These are phyloP conservation scores for Odontomachus brunneus DNA, from an alignment of 1,140 invertebrate species.

Conservation along the genomic window DNA sequence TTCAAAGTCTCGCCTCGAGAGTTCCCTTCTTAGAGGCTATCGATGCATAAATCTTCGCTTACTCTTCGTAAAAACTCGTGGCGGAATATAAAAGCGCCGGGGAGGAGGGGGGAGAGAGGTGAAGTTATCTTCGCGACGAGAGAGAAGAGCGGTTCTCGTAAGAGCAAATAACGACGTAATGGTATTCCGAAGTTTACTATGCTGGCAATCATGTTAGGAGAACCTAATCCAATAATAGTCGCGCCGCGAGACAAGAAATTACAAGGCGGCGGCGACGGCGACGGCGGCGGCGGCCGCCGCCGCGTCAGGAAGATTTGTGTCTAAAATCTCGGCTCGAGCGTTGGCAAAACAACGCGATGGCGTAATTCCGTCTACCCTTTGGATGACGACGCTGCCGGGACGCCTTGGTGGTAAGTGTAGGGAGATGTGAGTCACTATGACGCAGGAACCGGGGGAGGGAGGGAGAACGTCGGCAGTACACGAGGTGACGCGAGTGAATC, in stretches of 20 bases:
- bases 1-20: neutral
- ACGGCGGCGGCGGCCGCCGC: slow-evolving; percentile 3
- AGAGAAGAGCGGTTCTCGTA: slow-evolving; percentile 20
- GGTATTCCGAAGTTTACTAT: slow-evolving; percentile 57
- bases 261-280: slow-evolving; percentile 18
- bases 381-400: slow-evolving; percentile 46
- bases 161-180: slow-evolving; percentile 53
- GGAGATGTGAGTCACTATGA: slow-evolving; percentile 69
- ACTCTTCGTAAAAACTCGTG: slow-evolving; percentile 1
- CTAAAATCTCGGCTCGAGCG: slow-evolving; percentile 52
- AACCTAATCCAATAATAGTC: slow-evolving; percentile 60
- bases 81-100: slow-evolving; percentile 16
- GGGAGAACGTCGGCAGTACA: neutral
- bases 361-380: slow-evolving; percentile 58
- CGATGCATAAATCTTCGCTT: slow-evolving; percentile 56
- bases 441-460: slow-evolving; percentile 10
- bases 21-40: neutral
- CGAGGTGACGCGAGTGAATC: slow-evolving; percentile 54
- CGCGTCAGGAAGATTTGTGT: slow-evolving; percentile 60
- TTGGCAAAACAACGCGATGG: slow-evolving; percentile 56
- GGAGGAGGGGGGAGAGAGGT: too few species aligned
- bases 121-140: slow-evolving; percentile 42
- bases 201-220: slow-evolving; percentile 58
- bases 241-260: slow-evolving; percentile 57
- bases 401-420: slow-evolving; percentile 64